Conservation (phyloP, 2,888 invertebrate species). For the Ophion costatus region DNA sequence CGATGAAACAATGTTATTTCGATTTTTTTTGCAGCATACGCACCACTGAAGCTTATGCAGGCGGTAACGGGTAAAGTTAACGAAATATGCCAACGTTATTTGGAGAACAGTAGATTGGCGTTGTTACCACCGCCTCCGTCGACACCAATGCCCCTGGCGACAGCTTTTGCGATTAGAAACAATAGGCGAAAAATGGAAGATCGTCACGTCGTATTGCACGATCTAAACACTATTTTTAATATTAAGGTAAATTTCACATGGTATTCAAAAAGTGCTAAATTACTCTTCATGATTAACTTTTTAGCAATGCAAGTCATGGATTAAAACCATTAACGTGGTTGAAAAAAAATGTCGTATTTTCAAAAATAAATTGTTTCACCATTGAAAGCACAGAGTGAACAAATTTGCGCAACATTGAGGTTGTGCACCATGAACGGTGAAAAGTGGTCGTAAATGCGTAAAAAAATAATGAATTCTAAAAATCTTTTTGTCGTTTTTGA, state of each 20-base stretch:
- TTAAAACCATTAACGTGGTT: too few species aligned
- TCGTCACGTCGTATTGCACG: slow-evolving; percentile 92
- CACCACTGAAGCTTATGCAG: slow-evolving; percentile 90
- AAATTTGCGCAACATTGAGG: too few species aligned
- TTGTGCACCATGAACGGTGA: too few species aligned
- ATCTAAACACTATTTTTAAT: slow-evolving; percentile 92
- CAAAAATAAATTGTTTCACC: too few species aligned
- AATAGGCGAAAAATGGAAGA: slow-evolving; percentile 96
- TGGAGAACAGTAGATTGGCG: slow-evolving; percentile 88
- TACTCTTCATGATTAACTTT: too few species aligned
- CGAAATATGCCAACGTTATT: slow-evolving; percentile 88
- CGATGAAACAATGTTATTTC: slow-evolving; percentile 28
- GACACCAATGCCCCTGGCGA: slow-evolving; percentile 85
- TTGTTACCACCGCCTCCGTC: slow-evolving; percentile 86
- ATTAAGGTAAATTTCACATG: slow-evolving; percentile 86
- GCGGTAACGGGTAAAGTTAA: slow-evolving; percentile 89
- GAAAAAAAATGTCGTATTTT: too few species aligned
- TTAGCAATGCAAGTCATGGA: too few species aligned
- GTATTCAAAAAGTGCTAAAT: neutral
- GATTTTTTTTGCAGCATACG: slow-evolving; percentile 84
- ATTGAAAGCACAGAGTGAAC: too few species aligned
- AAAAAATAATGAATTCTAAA: too few species aligned
- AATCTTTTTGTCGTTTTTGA: too few species aligned
- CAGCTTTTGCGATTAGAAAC: slow-evolving; percentile 91
- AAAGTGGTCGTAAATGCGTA: too few species aligned